Percentiles rank a stretch among this genome's conserved stretches.
Conservation (phyloP, 2,113 vertebrate species). For the Sylvilagus bachmani region DNA sequence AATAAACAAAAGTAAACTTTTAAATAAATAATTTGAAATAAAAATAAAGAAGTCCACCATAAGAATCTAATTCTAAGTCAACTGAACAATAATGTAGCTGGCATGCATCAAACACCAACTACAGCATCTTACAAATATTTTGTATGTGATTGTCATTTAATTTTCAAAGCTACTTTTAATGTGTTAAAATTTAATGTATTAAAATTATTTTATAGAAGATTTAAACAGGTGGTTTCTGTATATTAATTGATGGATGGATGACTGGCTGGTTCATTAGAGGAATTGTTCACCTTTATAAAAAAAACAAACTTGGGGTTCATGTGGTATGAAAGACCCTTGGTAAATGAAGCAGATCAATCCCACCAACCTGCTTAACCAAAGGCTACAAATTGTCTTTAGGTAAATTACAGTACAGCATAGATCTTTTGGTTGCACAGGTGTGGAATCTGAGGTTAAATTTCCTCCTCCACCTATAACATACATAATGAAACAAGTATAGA, state of each 20-base stretch:
- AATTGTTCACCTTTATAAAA: slow-evolving; percentile 20
- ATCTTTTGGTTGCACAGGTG: slow-evolving; percentile 31
- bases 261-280: slow-evolving; percentile 27
- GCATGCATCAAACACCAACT: neutral
- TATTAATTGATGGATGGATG: slow-evolving; percentile 54
- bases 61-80: neutral
- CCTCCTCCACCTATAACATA: slow-evolving; percentile 69
- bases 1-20: neutral
- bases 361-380: neutral
- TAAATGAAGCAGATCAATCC: neutral
- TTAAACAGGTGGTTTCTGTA: slow-evolving; percentile 47
- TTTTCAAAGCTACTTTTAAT: slow-evolving; percentile 4
- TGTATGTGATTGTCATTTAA: neutral
- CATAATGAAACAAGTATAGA: slow-evolving; percentile 84
- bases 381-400: slow-evolving; percentile 29
- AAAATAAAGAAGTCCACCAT: neutral
- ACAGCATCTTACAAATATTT: neutral
- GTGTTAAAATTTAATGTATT: neutral
- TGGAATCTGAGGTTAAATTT: slow-evolving; percentile 68
- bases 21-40: neutral
- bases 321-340: neutral
- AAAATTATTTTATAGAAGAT: neutral
- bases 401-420: slow-evolving; percentile 16
- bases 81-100: neutral
- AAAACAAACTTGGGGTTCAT: slow-evolving; percentile 5